phyloP scores from a whole-genome alignment of 2,113 vertebrate species.

The Neofelis nebulosa region DNA sequence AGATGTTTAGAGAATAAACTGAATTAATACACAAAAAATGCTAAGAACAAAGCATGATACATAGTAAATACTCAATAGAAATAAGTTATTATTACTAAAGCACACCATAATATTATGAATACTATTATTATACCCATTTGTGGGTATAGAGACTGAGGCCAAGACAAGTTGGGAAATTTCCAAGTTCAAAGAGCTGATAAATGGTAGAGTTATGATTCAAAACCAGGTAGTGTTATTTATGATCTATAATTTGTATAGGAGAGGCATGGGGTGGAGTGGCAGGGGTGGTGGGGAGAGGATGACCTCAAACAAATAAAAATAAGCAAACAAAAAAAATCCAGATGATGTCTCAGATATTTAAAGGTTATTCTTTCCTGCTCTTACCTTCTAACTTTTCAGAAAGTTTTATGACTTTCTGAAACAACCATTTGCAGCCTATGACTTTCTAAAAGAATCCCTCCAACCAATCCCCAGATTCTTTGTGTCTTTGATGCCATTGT shows the following conservation, averaged over 20 bases:
- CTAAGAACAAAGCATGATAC: not conserved
- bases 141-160: not conserved
- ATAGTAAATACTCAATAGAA: not conserved
- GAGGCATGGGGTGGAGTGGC: not conserved
- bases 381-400: not conserved
- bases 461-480: not conserved
- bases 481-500: not conserved
- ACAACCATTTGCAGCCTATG: not conserved
- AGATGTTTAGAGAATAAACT: not conserved
- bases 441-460: not conserved
- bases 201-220: not conserved
- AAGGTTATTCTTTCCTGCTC: not conserved
- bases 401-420: not conserved
- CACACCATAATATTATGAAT: not conserved
- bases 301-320: not conserved
- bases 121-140: not conserved
- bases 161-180: not conserved
- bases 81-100: constrained; percentile 1
- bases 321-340: not conserved
- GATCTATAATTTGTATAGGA: constrained; percentile 5
- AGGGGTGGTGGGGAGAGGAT: not conserved
- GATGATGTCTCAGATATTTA: not conserved
- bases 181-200: not conserved
- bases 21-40: not conserved
- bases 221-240: not conserved